Evolutionary conservation across 2,797 vertebrate species (phyloP).

Genomic region (Liasis olivaceus): DNA sequence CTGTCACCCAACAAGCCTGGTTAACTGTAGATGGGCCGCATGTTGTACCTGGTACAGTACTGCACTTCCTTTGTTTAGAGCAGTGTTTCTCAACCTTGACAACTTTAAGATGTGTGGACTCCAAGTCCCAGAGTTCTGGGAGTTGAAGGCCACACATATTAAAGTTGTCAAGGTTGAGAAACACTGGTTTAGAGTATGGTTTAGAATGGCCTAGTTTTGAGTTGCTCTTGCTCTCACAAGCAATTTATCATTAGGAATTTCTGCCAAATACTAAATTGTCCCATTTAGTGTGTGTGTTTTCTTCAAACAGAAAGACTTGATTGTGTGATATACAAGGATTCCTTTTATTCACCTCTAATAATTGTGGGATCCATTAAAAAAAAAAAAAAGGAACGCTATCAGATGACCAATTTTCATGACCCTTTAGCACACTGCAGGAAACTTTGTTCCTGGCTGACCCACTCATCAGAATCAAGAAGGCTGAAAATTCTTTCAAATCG

Average conservation of each 20-base stretch:
- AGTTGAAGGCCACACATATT: too few species aligned
- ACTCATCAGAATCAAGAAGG: background rate
- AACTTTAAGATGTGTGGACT: too few species aligned
- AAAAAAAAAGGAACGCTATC: background rate
- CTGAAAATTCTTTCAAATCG: background rate
- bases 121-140: too few species aligned
- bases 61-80: background rate
- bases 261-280: conserved; percentile 27
- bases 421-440: background rate
- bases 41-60: background rate
- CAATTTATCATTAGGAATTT: conserved; percentile 23
- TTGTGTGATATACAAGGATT: conserved; percentile 11
- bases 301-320: background rate
- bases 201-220: conserved; percentile 35
- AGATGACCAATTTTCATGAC: background rate
- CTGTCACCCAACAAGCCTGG: conserved; percentile 22
- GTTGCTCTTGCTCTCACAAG: background rate
- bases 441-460: background rate
- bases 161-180: too few species aligned
- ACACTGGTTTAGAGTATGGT: background rate
- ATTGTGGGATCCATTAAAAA: background rate
- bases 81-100: too few species aligned
- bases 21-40: background rate
- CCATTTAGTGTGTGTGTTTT: conserved; percentile 9
- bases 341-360: conserved; percentile 18